phyloP scores from a whole-genome alignment of 2,888 invertebrate species.

The Apoda limacodes region DNA sequence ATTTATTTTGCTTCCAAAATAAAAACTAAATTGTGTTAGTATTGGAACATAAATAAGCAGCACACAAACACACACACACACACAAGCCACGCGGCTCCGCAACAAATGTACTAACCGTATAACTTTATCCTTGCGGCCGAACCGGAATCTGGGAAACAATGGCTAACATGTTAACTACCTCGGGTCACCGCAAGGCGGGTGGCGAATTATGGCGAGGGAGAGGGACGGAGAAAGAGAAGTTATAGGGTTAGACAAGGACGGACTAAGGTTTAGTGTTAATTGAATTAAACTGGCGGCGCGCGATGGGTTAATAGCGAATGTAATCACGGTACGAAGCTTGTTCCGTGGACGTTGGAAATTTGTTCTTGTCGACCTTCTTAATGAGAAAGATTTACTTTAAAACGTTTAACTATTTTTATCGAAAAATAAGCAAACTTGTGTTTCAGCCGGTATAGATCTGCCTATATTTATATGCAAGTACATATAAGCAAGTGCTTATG shows the following conservation, averaged over 20 bases:
- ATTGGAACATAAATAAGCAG: too few relatives aligned
- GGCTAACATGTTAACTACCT: conserved; percentile 50
- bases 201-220: conserved; percentile 28
- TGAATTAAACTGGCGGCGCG: conserved; percentile 34
- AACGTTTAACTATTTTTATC: too few relatives aligned
- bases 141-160: conserved; percentile 40
- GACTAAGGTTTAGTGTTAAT: conserved; percentile 31
- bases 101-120: conserved; percentile 34
- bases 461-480: too few relatives aligned
- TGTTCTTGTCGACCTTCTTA: too few relatives aligned
- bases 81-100: too few relatives aligned
- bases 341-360: neutral
- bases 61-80: too few relatives aligned
- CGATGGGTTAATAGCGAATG: conserved; percentile 34
- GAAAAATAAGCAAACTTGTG: too few relatives aligned
- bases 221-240: conserved; percentile 15
- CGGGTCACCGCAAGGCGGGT: conserved; percentile 37
- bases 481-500: too few relatives aligned
- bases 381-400: too few relatives aligned
- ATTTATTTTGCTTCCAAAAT: too few relatives aligned
- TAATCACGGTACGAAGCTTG: conserved; percentile 16
- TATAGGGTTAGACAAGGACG: conserved; percentile 20
- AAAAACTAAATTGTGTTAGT: too few relatives aligned
- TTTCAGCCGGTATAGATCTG: too few relatives aligned
- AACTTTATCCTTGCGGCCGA: conserved; percentile 31